These are phyloP conservation scores for Chlorodrepanis virens DNA, from an alignment of 2,113 vertebrate species.

Conservation along the genomic window DNA sequence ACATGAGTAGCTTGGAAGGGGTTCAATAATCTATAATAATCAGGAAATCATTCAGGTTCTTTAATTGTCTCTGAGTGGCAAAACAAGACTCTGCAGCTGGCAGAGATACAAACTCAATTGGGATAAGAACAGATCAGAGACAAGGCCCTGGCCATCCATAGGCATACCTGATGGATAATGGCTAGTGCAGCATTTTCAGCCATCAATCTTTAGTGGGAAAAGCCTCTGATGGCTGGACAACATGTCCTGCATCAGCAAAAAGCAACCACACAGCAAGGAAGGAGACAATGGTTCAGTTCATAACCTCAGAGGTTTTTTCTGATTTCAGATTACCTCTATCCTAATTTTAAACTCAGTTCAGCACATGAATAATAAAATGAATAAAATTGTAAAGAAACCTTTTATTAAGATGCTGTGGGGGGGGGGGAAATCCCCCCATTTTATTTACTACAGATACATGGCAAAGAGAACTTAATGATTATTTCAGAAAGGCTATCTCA, in stretches of 20 bases:
- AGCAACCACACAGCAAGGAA: slow-evolving; percentile 14
- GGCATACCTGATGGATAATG: slow-evolving; percentile 67
- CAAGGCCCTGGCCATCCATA: slow-evolving; percentile 30
- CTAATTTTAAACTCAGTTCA: slow-evolving; percentile 1
- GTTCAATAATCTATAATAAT: slow-evolving; percentile 47
- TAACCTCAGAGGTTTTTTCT: slow-evolving; percentile 12
- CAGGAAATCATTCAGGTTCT: slow-evolving; percentile 64
- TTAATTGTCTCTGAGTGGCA: slow-evolving; percentile 38
- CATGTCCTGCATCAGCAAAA: slow-evolving; percentile 61
- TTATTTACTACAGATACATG: neutral
- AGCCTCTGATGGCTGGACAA: slow-evolving; percentile 29
- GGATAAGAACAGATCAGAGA: slow-evolving; percentile 54
- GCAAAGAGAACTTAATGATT: neutral
- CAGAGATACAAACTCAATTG: slow-evolving; percentile 54
- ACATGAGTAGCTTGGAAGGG: neutral
- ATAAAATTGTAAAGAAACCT: neutral
- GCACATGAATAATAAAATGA: neutral
- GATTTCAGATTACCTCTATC: neutral
- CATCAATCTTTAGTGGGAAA: slow-evolving; percentile 67
- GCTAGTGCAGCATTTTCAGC: neutral
- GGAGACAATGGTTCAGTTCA: neutral
- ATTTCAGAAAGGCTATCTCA: neutral
- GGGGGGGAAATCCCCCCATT: fast-evolving
- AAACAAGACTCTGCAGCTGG: slow-evolving; percentile 36
- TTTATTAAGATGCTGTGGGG: neutral